Evolutionary conservation across 2,888 invertebrate species (phyloP).

Genomic region (Petrolisthes cinctipes): DNA sequence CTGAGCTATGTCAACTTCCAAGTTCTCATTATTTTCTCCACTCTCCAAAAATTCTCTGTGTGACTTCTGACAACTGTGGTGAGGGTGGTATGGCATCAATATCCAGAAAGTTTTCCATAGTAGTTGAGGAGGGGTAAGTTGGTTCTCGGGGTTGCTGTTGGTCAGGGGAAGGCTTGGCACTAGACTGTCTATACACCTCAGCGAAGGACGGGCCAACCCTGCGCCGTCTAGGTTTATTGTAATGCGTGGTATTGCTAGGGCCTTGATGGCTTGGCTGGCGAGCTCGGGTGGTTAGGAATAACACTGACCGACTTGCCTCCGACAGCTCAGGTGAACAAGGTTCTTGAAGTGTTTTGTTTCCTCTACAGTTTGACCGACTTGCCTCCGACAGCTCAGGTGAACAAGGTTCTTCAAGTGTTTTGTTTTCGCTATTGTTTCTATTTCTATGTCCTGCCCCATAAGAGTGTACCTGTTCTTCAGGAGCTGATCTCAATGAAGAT

Average conservation of each 20-base stretch:
- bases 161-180: background rate
- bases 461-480: conserved; percentile 1
- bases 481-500: background rate
- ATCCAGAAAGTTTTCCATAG: too few species aligned
- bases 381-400: conserved; percentile 33
- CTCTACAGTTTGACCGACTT: too few species aligned
- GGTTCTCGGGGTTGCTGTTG: too few species aligned
- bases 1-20: too few species aligned
- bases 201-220: conserved; percentile 13
- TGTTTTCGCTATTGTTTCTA: too few species aligned
- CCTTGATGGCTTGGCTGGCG: background rate
- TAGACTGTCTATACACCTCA: background rate
- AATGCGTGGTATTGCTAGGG: background rate
- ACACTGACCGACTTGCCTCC: conserved; percentile 10
- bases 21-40: too few species aligned
- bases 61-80: too few species aligned
- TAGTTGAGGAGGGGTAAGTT: too few species aligned
- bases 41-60: too few species aligned
- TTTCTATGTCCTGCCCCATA: background rate
- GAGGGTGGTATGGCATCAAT: too few species aligned
- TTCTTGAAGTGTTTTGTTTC: too few species aligned
- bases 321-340: conserved; percentile 34
- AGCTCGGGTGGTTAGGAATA: background rate
- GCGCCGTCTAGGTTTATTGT: background rate
- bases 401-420: conserved; percentile 15